A percentile compares a stretch with the other conserved stretches of the same genome.
Conservation (phyloP, 2,888 invertebrate species). For the Mycalesis mineus region DNA sequence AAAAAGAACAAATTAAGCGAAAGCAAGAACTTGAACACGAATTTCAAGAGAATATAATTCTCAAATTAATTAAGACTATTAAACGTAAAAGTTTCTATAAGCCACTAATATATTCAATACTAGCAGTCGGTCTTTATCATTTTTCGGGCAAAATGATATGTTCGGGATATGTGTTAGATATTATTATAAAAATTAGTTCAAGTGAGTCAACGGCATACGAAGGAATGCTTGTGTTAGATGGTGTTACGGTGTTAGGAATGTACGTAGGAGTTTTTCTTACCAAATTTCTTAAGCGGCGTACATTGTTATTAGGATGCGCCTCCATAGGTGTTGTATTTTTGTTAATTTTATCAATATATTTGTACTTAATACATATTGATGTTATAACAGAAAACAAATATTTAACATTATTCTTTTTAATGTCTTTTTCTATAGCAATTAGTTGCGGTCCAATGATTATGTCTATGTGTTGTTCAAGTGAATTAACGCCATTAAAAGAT, state of each 20-base stretch:
- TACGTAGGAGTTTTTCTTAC: constrained; percentile 46
- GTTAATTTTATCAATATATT: constrained; percentile 30
- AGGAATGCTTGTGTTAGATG: constrained; percentile 33
- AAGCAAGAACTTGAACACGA: constrained; percentile 28
- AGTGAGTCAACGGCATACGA: constrained; percentile 28
- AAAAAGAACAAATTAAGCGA: constrained; percentile 23
- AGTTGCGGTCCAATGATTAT: constrained; percentile 45
- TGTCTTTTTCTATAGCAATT: constrained; percentile 41
- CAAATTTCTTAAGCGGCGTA: constrained; percentile 35
- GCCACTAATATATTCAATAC: constrained; percentile 10
- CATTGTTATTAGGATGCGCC: constrained; percentile 35
- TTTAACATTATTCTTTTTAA: constrained; percentile 42
- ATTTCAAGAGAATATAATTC: constrained; percentile 3
- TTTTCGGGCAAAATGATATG: constrained; percentile 30
- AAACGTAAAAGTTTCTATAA: constrained; percentile 20
- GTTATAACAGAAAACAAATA: constrained; percentile 31
- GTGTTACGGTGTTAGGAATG: constrained; percentile 39
- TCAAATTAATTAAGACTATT: constrained; percentile 2
- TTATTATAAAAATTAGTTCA: constrained; percentile 28
- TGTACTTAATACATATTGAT: constrained; percentile 27
- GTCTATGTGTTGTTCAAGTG: constrained; percentile 33
- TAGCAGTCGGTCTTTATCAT: constrained; percentile 19
- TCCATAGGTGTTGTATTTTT: constrained; percentile 28
- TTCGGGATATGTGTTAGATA: constrained; percentile 30
- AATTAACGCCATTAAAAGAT: constrained; percentile 18